Evolutionary conservation across 2,797 vertebrate species (phyloP).

Genomic region (Phrynocephalus forsythii): DNA sequence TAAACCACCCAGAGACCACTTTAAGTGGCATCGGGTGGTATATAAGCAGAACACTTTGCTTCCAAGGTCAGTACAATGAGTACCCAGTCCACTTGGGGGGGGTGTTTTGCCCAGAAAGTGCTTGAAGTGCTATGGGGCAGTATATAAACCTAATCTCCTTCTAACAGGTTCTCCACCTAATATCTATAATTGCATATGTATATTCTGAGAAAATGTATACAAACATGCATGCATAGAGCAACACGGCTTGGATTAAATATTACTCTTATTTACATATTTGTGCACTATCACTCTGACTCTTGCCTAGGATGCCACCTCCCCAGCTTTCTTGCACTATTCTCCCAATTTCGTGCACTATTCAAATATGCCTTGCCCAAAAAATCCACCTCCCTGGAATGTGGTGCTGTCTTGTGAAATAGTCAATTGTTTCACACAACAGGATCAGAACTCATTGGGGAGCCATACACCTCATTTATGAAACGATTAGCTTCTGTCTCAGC

Average conservation of each 20-base stretch:
- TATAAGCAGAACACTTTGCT: no score
- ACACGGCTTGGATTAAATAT: neutral
- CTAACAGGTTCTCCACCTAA: no score
- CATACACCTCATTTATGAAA: neutral
- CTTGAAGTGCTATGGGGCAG: no score
- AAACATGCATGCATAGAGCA: neutral
- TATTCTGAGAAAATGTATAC: neutral
- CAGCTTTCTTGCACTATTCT: neutral
- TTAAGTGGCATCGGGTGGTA: no score
- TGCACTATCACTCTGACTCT: neutral
- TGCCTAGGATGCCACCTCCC: neutral
- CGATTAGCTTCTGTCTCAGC: neutral
- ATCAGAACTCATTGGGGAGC: neutral
- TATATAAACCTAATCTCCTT: no score
- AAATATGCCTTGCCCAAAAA: no score
- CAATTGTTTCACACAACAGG: neutral
- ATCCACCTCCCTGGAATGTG: neutral
- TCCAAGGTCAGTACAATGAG: no score
- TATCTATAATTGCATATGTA: no score
- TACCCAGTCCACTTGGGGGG: no score
- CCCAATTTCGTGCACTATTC: no score
- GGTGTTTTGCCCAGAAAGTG: no score
- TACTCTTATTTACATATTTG: neutral
- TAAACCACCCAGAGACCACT: no score
- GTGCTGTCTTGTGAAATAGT: neutral